Conservation (phyloP, 2,888 invertebrate genomes). For the Drosophila picticornis region DNA sequence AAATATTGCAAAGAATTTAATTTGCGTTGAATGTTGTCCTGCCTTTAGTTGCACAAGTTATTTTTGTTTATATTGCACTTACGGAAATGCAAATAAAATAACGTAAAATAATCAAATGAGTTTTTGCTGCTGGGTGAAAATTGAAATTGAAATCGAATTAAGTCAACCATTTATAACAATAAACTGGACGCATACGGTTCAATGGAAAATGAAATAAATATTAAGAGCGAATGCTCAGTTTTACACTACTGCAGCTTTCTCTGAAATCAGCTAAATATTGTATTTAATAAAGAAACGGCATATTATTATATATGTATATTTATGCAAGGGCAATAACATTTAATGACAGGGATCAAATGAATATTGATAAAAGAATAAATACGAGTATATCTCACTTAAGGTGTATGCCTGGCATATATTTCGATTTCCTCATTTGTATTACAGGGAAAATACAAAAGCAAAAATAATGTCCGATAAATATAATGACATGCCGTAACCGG, state of each 20-base stretch:
- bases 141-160: constrained; percentile 55
- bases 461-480: not conserved
- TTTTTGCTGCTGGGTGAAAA: constrained; percentile 16
- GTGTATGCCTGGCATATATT: not conserved
- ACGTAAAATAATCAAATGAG: constrained; percentile 27
- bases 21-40: constrained; percentile 64
- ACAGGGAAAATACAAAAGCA: not conserved
- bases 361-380: not conserved
- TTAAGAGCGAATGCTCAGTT: not conserved
- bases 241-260: not conserved
- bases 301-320: not conserved
- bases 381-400: not conserved
- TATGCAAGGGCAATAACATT: not conserved
- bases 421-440: not conserved
- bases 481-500: not conserved
- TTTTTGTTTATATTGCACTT: constrained; percentile 53
- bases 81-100: constrained; percentile 25
- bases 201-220: constrained; percentile 28
- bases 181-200: constrained; percentile 41
- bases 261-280: not conserved
- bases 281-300: not conserved
- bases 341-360: not conserved
- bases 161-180: constrained; percentile 57
- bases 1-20: constrained; percentile 67
- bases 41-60: constrained; percentile 16